Conservation (phyloP, 1,140 invertebrate species). For the Drosophila nikananu region DNA sequence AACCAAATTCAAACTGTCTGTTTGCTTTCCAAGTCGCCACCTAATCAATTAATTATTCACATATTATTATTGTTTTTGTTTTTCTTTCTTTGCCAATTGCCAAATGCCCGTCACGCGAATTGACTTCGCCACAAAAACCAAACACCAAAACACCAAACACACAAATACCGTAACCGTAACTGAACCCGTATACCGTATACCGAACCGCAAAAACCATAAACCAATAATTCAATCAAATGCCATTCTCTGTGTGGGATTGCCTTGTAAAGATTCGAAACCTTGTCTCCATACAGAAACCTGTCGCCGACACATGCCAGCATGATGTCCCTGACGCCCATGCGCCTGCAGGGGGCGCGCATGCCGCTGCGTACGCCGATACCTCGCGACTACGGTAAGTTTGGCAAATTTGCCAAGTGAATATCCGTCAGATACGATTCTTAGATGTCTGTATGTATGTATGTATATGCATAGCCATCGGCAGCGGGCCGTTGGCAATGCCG, state of each 20-base stretch:
- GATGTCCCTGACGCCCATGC: constrained; percentile 84
- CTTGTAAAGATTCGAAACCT: constrained; percentile 83
- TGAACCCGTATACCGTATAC: constrained; percentile 17
- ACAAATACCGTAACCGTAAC: constrained; percentile 41
- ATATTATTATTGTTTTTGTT: constrained; percentile 64
- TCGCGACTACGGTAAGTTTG: constrained; percentile 93
- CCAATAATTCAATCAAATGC: constrained; percentile 24
- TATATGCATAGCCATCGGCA: constrained; percentile 27
- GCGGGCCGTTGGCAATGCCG: constrained; percentile 9
- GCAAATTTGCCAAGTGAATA: constrained; percentile 75
- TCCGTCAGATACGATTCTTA: constrained; percentile 31
- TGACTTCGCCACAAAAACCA: constrained; percentile 28
- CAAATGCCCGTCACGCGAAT: constrained; percentile 29
- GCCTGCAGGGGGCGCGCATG: constrained; percentile 87
- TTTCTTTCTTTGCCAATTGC: constrained; percentile 64
- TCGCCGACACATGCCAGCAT: constrained; percentile 85
- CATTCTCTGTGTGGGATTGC: constrained; percentile 41
- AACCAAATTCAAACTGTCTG: constrained; percentile 37
- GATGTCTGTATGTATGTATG: constrained; percentile 56
- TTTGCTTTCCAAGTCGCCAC: constrained; percentile 75
- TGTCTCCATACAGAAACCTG: constrained; percentile 85
- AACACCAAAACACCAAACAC: constrained; percentile 15
- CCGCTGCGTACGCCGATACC: constrained; percentile 92
- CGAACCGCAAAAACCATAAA: constrained; percentile 20
- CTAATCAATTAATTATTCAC: constrained; percentile 45